These are phyloP conservation scores for Myotis daubentonii DNA, from an alignment of 2,797 vertebrate species.

Conservation along the genomic window DNA sequence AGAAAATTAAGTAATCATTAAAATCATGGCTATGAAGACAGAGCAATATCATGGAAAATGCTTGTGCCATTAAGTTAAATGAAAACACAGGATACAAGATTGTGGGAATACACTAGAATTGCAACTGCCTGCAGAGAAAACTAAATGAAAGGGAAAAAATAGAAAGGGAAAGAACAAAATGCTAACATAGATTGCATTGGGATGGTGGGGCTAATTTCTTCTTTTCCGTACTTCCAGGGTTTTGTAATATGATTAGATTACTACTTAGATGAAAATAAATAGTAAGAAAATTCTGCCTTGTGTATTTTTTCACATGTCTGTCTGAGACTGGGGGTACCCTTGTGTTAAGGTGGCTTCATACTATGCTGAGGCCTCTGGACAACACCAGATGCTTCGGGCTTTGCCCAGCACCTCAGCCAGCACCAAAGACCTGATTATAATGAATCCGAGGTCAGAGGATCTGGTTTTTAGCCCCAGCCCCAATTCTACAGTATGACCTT, in stretches of 20 bases:
- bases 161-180: conserved; percentile 21
- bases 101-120: neutral
- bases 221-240: neutral
- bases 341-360: neutral
- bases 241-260: neutral
- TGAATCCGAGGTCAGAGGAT: neutral
- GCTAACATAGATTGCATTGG: neutral
- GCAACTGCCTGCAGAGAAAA: neutral
- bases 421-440: neutral
- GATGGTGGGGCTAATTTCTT: neutral
- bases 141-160: conserved; percentile 27
- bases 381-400: neutral
- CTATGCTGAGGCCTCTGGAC: neutral
- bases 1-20: conserved; percentile 66
- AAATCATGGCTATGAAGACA: conserved; percentile 25
- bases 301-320: neutral
- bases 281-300: neutral
- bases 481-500: neutral
- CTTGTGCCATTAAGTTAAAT: conserved; percentile 32
- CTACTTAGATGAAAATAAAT: neutral
- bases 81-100: conserved; percentile 1
- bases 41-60: conserved; percentile 57
- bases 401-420: neutral
- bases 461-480: neutral
- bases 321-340: neutral